Evolutionary conservation across 2,888 invertebrate genomes (phyloP), one percentile per base, ranked within the genome.

Genomic region (Drosophila neoperkinsi): DNA sequence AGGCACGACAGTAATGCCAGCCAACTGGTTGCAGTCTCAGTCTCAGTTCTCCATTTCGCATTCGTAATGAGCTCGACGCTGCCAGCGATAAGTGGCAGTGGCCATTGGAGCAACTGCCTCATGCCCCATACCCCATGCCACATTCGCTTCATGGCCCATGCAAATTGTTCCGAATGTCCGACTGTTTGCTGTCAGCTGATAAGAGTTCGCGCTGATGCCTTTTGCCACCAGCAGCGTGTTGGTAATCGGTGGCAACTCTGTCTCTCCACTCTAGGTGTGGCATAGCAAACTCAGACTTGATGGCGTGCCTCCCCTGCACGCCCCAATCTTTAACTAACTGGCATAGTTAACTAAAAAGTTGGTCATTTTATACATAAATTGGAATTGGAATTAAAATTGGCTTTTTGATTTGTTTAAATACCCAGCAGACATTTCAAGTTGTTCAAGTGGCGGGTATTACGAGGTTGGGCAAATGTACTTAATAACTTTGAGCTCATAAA

Each of bases 101-200:
- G 51, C 41, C 43, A 43, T 16, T 31, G 55, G 57, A 30, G 62
- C 71, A 63, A 71, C 72, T 70, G 63, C 11, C 41, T 18, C 51
- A 57, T 55, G 36, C 55, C 18, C 5, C 33, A 52, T 28, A 10
- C 30, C 36, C 16, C 36, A 36, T 50, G 28, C 28, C 51, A 18
- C 31, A 31, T n/a, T n/a, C n/a, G 53, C 34, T 25, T 10, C 56
- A 56, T 30, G 38, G n/a, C 52, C 62, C 72, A 77, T 74, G 78
- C 78, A 73, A 74, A 74, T 77, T 77, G 74, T 56, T 77, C 55
- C 66, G 63, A 56, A 51, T 51, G 62, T 68, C 74, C 74, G 51
- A 68, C 73, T 82, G 83, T 81, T 84, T 73, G 74, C 71, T 86
- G 84, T 84, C 84, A 75, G 71, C 69, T 87, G 84, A 87, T 84